phyloP scores from a whole-genome alignment of 2,888 invertebrate species.

The Drosophila affinis region DNA sequence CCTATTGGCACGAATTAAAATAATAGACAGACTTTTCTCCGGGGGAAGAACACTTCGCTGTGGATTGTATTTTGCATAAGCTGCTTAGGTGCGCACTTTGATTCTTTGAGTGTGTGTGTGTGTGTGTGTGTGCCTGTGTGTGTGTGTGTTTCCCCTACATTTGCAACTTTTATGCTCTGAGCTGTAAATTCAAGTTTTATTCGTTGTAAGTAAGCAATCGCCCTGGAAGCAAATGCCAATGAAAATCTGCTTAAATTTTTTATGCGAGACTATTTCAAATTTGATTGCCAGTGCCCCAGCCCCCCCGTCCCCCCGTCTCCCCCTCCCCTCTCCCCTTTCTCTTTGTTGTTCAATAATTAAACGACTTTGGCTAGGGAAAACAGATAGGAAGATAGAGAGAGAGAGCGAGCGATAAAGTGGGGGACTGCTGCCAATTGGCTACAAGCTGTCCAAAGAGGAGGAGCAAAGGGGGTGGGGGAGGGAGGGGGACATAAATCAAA shows the following conservation, averaged over 20 bases:
- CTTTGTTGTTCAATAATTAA: constrained; percentile 63
- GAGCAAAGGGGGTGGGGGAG: background rate
- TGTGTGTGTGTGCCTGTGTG: constrained; percentile 14
- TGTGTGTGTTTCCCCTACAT: constrained; percentile 43
- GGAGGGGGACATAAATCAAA: constrained; percentile 62
- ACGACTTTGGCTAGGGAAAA: constrained; percentile 36
- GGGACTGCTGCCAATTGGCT: background rate
- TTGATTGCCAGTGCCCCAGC: constrained; percentile 47
- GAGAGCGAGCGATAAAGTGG: background rate
- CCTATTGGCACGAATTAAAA: constrained; percentile 58
- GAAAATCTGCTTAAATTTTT: constrained; percentile 36
- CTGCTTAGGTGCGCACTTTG: constrained; percentile 72
- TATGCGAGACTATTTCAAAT: constrained; percentile 36
- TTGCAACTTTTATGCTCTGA: constrained; percentile 63
- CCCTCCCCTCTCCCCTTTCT: too few relatives aligned
- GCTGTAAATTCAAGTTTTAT: constrained; percentile 71
- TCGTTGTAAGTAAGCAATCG: constrained; percentile 61
- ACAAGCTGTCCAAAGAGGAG: background rate
- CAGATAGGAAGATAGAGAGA: background rate
- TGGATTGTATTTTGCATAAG: constrained; percentile 68
- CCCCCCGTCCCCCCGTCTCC: too few relatives aligned
- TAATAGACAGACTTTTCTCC: constrained; percentile 40
- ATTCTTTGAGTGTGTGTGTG: constrained; percentile 53
- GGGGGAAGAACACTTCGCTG: constrained; percentile 37
- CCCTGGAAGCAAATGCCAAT: constrained; percentile 28